phyloP scores from a whole-genome alignment of 92 coral and sea anemone species.

The Siderastrea siderea region DNA sequence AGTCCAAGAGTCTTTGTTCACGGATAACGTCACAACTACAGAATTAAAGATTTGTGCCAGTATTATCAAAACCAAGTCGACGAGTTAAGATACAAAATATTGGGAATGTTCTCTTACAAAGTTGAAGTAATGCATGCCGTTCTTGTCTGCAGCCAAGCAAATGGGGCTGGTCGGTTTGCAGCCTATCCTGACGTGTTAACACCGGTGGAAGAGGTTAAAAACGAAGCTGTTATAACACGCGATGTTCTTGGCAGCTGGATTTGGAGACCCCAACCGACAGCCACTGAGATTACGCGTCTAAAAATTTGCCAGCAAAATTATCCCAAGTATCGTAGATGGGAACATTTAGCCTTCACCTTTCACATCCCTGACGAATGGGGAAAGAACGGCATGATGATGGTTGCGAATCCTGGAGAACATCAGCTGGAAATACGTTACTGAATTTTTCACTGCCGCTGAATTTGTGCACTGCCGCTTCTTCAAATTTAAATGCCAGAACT shows the following conservation, averaged over 20 bases:
- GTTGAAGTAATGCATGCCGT: constrained; percentile 38
- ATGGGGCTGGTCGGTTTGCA: not conserved
- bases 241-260: constrained; percentile 8
- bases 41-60: not conserved
- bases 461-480: too few relatives aligned
- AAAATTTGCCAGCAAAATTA: not conserved
- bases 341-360: constrained; percentile 34
- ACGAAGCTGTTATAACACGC: constrained; percentile 26
- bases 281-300: constrained; percentile 2
- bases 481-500: too few relatives aligned
- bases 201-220: not conserved
- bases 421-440: not conserved
- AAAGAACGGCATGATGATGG: not conserved
- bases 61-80: not conserved
- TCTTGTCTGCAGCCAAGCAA: constrained; percentile 37
- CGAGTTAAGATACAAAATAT: constrained; percentile 6
- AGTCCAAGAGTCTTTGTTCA: too few relatives aligned
- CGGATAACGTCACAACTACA: too few relatives aligned
- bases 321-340: constrained; percentile 39
- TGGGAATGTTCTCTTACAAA: constrained; percentile 41
- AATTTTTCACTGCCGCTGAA: too few relatives aligned
- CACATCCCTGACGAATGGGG: constrained; percentile 4
- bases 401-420: not conserved
- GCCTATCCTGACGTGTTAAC: not conserved
- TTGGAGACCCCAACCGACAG: constrained; percentile 37